Conservation (phyloP, 2,797 vertebrate species). For the Cossypha heuglini region DNA sequence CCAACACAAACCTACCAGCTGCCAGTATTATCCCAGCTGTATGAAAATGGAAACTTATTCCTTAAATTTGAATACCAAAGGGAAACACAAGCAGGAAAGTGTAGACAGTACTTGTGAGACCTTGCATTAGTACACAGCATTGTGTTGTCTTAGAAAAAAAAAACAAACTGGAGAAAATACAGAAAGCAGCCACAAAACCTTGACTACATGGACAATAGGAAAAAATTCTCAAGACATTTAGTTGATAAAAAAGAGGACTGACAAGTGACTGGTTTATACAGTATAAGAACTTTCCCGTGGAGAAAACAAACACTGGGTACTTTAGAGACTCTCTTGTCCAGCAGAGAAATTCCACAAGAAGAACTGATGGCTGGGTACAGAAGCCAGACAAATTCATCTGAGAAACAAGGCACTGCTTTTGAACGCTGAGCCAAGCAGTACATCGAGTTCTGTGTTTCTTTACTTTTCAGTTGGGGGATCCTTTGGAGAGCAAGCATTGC, state of each 20-base stretch:
- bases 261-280: neutral
- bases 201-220: neutral
- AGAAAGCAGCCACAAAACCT: neutral
- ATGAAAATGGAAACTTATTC: neutral
- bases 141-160: neutral
- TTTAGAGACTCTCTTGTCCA: neutral
- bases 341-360: constrained; percentile 10
- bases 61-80: neutral
- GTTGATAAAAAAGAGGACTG: neutral
- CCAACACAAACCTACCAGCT: neutral
- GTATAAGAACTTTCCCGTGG: neutral
- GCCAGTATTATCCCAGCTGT: neutral
- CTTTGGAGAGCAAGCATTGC: neutral
- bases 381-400: constrained; percentile 9
- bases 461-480: neutral
- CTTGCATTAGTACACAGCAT: fast-evolving
- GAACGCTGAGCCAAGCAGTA: neutral
- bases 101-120: neutral
- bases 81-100: neutral
- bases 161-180: neutral
- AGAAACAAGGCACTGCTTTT: neutral
- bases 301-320: constrained; percentile 23
- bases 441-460: neutral
- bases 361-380: neutral
- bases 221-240: neutral